Evolutionary conservation across 2,888 invertebrate species (phyloP), one percentile per base, ranked within the genome.

Genomic region (Athalia circularis): DNA sequence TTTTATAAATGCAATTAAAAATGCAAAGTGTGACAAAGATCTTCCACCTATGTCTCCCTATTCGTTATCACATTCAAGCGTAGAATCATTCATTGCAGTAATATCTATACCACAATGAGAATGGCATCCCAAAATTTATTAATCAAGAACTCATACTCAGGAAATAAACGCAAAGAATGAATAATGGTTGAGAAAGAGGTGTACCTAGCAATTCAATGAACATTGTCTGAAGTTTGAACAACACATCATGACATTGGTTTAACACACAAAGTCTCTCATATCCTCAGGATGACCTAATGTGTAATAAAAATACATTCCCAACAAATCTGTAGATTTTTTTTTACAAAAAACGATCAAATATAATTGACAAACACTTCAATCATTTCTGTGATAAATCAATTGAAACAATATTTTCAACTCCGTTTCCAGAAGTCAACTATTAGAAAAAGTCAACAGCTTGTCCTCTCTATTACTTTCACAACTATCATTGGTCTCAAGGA

Each of bases 41-140:
- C 47, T 50, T 48, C 77, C 77, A 72, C 78, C 80, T 79, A 77
- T 74, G 75, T 75, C 79, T 80, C 77, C 77, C 76, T 68, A 11
- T 68, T 13, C 15, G 11, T 9, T 43, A 68, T 68, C 68, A 54
- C 29, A 52, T 52, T 68, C 52, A n/a, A 43, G n/a, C 13, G 52
- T 48, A 48, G 47, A 65, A 29, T 29, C 29, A 29, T 29, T 29
- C 29, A 29, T 65, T 13, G 11, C 4, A 65, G 13, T 43, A 68
- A 54, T 68, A 54, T 68, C 15, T 54, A 54, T 68, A 68, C 29
- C n/a, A 54, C 52, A 52, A 29, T 52, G 29, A 5, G 29, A 54
- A 68, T 54, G 29, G 54, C 50, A 13, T 15, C 29, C 0, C 29
- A 2, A 29, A 29, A 29, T 29, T 29, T 29, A 29, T 29, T 29